Evolutionary conservation across 1,140 invertebrate species (phyloP), one percentile per base, ranked within the genome.

Genomic region (Hyposmocoma kahamanoa): DNA sequence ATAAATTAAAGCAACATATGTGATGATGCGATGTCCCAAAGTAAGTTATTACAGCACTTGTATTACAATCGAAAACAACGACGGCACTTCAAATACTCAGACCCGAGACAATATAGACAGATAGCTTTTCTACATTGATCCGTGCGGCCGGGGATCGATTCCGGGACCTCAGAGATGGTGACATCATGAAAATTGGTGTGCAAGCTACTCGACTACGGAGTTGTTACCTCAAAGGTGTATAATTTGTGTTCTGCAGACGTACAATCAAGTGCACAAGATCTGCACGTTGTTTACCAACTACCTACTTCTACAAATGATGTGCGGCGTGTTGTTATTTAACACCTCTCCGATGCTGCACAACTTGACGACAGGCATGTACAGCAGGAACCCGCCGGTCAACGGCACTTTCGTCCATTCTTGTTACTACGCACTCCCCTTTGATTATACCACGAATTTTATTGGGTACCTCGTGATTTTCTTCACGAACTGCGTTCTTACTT

Each of bases 331-430:
- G 4, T 22, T 56, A 21, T 56, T 46, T 15, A 47, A 42, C 22
- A 13, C 42, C 2, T 42, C 44, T 19, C 53, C 53, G 13, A 15
- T 50, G 15, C 44, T 24, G 10, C 44, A 42, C 17, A 56, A 50
- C 36, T 38, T 26, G 19, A n/a, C 1, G 9, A 19, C 19, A 1
- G 47, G 53, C 2, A 26, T 28, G 19, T 56, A 46, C 22, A 18
- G 17, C 2, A 17, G n/a, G 9, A n/a, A 36, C 8, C 26, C 17
- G 0, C 34, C 22, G 1, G 22, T 20, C 1, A 50, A 56, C 13
- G 17, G 20, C 20, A 47, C 42, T 0, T 50, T 42, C 20, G 39
- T 45, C 2, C 43, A 42, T 6, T 22, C 53, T 5, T 34, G 50
- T 5, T 50, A 50, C 13, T 42, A 41, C 9, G 17, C 10, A 2